phyloP scores from a whole-genome alignment of 2,888 invertebrate genomes.

The Torymus tubicola region DNA sequence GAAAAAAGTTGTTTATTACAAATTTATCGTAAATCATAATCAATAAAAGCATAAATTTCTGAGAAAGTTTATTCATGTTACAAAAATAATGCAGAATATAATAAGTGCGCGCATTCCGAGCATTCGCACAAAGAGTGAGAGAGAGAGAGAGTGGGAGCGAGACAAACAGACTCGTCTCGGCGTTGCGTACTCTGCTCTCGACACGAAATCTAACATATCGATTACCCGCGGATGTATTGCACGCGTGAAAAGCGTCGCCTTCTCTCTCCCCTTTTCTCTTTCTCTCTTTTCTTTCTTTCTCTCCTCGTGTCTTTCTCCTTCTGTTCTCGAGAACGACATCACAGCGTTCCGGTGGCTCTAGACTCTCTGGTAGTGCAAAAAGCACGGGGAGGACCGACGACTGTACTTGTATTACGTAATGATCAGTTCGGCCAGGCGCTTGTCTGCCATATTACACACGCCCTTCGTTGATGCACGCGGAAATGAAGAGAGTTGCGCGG shows the following conservation, averaged over 20 bases:
- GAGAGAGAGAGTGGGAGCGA: not conserved
- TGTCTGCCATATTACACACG: not conserved
- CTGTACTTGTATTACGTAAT: constrained; percentile 24
- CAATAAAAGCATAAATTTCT: too few relatives aligned
- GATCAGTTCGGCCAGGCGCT: constrained; percentile 11
- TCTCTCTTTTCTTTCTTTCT: not conserved
- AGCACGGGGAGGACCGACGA: not conserved
- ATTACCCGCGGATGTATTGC: constrained; percentile 22
- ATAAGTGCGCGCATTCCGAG: not conserved
- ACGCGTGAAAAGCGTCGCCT: constrained; percentile 28
- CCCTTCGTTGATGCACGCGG: too few relatives aligned
- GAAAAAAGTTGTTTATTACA: too few relatives aligned
- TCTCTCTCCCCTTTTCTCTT: not conserved
- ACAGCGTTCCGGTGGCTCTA: constrained; percentile 5
- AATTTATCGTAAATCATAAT: too few relatives aligned
- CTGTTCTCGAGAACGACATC: not conserved
- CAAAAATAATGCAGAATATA: not conserved
- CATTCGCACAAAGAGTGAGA: not conserved
- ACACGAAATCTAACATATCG: constrained; percentile 34
- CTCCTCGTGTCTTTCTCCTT: not conserved
- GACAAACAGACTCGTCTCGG: not conserved
- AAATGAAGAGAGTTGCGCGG: too few relatives aligned
- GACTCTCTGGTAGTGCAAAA: not conserved
- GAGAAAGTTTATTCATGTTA: too few relatives aligned
- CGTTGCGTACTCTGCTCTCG: constrained; percentile 7